These are phyloP conservation scores for Neomonachus schauinslandi DNA, from an alignment of 2,113 vertebrate genomes.

Conservation along the genomic window DNA sequence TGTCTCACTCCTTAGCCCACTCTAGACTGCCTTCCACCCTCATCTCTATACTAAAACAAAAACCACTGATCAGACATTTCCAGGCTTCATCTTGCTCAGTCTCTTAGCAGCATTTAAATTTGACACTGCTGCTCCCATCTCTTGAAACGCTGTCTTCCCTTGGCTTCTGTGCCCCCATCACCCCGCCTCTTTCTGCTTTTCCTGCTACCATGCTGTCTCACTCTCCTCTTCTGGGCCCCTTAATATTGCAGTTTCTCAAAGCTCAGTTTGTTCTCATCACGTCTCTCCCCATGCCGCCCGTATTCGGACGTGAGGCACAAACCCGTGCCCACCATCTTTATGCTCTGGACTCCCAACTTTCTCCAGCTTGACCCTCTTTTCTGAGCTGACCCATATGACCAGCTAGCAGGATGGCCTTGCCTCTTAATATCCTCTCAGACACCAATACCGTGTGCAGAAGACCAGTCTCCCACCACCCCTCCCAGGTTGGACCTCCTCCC, in stretches of 20 bases:
- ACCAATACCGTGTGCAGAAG: neutral
- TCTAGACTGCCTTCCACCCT: neutral
- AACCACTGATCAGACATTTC: neutral
- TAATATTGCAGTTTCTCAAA: neutral
- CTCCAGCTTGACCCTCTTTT: neutral
- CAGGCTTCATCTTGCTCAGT: neutral
- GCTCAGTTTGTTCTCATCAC: neutral
- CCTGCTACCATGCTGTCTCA: neutral
- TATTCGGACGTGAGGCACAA: neutral
- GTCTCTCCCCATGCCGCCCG: accelerated
- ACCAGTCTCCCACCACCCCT: neutral
- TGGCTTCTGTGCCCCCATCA: neutral
- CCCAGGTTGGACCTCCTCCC: neutral
- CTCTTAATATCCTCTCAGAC: neutral
- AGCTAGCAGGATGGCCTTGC: neutral
- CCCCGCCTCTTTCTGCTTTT: neutral
- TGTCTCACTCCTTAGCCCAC: neutral
- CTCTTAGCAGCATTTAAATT: neutral
- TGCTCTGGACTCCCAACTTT: neutral
- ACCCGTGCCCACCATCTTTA: neutral
- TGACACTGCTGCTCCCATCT: neutral
- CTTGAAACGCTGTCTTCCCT: neutral
- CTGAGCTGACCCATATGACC: neutral
- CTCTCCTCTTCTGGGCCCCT: neutral
- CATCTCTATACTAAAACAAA: neutral